These are phyloP conservation scores for Zalophus californianus DNA, from an alignment of 2,797 vertebrate genomes.

Conservation along the genomic window DNA sequence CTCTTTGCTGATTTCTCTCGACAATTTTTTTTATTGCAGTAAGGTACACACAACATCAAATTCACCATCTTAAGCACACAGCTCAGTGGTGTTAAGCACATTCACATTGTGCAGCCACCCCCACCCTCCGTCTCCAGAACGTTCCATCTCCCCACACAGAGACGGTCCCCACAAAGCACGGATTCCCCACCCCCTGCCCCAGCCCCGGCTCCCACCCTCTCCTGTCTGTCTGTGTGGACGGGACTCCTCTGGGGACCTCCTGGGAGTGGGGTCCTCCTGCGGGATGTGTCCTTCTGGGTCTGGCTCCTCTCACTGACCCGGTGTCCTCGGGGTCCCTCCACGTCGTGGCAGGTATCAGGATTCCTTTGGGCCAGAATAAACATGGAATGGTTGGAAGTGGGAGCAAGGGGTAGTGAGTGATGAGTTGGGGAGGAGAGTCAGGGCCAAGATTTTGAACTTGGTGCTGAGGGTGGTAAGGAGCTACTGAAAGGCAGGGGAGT, in stretches of 20 bases:
- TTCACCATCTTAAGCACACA: accelerated
- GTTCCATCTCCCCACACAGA: not conserved
- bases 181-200: not conserved
- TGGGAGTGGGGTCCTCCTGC: not conserved
- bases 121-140: not conserved
- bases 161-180: too few species aligned
- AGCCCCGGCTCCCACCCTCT: not conserved
- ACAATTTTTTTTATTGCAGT: not conserved
- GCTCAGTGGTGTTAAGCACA: not conserved
- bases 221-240: not conserved
- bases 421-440: not conserved
- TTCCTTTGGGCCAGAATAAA: not conserved
- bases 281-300: not conserved
- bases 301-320: not conserved
- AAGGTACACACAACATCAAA: not conserved
- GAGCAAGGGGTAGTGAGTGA: not conserved
- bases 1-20: not conserved
- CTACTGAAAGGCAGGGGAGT: not conserved
- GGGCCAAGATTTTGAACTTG: not conserved
- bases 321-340: accelerated
- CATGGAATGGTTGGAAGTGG: not conserved
- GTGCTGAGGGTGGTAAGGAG: not conserved
- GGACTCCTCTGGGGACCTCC: not conserved
- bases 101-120: not conserved
- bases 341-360: accelerated